Base-by-base conservation (phyloP, 2,888 invertebrate species). In the Morpho helenor region DNA sequence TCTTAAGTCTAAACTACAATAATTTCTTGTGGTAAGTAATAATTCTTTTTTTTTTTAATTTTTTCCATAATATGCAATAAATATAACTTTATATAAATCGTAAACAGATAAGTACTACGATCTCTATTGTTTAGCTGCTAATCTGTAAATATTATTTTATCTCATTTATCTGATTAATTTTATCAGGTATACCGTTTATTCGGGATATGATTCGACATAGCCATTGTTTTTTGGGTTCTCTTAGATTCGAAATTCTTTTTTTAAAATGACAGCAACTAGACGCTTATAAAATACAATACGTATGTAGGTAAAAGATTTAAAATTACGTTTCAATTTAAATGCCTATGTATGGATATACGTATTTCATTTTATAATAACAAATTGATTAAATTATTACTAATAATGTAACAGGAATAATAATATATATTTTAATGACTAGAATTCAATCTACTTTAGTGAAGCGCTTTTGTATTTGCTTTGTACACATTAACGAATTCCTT, bases 1-100 rank as follows among this genome's bases (percentile, higher is more conserved):
- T 79, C 86, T 87, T 88, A 88, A 62, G 63, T 79, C 85, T 87
- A 80, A 77, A 79, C 89, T 89, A 89, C 89, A 84, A 82, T 82
- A 74, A 81, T 84, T 77, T 82, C 83, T 83, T 74, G 75, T 82
- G 80, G 77, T 81, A 82, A 73, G 72, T 77, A 70, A 76, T 76
- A 73, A 31, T n/a, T 75, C 84, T 86, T 88, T 68, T 66, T 65
- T 84, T 90, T 89, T 87, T 82, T 79, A 78, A 77, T 87, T 90
- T 87, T 89, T 88, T 88, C 76, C 76, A 70, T 82, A 79, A 71
- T 81, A 78, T 89, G 87, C 88, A 84, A 76, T 87, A 84, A 86
- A 87, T 86, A 82, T 66, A 68, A 73, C 80, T 75, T 83, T 85
- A 82, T 79, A 83, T 77, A 83, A 83, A 82, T 77, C 73, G 72